phyloP scores from a whole-genome alignment of 2,113 vertebrate species.

The Vimba vimba region DNA sequence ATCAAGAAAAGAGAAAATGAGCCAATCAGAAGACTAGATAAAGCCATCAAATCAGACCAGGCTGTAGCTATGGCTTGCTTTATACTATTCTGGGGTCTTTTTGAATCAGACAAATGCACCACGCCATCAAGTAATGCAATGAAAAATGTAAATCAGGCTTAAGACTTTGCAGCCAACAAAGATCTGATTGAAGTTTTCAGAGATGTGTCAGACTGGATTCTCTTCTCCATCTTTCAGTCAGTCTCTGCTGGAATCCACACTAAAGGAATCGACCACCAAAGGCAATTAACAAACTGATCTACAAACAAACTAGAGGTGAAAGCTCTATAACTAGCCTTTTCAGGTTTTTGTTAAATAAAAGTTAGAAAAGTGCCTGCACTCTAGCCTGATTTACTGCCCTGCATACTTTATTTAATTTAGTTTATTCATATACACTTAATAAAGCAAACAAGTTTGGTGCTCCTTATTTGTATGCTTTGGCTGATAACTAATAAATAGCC shows the following conservation, averaged over 20 bases:
- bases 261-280: neutral
- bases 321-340: neutral
- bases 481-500: too few species aligned
- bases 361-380: neutral
- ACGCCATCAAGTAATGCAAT: neutral
- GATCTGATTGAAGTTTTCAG: neutral
- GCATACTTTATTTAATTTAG: neutral
- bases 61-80: neutral
- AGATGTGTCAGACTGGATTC: neutral
- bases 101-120: conserved; percentile 4
- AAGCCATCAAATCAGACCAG: neutral
- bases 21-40: neutral
- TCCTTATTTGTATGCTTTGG: too few species aligned
- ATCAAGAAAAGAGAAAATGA: neutral
- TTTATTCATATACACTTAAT: neutral
- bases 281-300: neutral
- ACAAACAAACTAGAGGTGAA: neutral
- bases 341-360: neutral
- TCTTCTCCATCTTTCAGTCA: conserved; percentile 2
- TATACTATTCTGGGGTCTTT: neutral
- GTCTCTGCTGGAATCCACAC: neutral
- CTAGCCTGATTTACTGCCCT: neutral
- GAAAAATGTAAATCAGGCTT: neutral
- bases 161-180: neutral
- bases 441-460: neutral